Conservation (phyloP, 1,140 invertebrate species). For the Drosophila bocki region DNA sequence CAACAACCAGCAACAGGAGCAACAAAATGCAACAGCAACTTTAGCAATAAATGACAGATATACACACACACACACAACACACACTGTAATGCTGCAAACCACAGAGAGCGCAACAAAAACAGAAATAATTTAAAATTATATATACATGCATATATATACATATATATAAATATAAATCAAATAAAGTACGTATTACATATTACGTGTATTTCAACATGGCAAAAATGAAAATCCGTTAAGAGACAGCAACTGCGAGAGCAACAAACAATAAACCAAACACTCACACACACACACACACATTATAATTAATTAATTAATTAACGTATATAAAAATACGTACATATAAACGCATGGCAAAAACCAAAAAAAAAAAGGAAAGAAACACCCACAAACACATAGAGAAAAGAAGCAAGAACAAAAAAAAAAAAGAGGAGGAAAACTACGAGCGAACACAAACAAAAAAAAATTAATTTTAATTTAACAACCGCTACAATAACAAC, state of each 20-base stretch:
- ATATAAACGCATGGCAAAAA: slow-evolving; percentile 37
- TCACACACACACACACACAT: slow-evolving; percentile 39
- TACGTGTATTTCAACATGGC: slow-evolving; percentile 44
- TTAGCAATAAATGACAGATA: slow-evolving; percentile 52
- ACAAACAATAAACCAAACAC: slow-evolving; percentile 69
- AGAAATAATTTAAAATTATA: slow-evolving; percentile 56
- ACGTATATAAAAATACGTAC: slow-evolving; percentile 54
- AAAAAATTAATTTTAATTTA: slow-evolving; percentile 80
- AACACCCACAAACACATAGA: slow-evolving; percentile 17
- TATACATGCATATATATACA: slow-evolving; percentile 45
- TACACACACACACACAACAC: slow-evolving; percentile 24
- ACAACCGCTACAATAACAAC: slow-evolving; percentile 61
- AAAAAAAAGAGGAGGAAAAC: slow-evolving; percentile 34
- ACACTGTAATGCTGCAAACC: slow-evolving; percentile 64
- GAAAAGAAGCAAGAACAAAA: slow-evolving; percentile 23
- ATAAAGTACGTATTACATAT: slow-evolving; percentile 48
- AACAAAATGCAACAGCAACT: slow-evolving; percentile 54
- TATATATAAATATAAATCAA: slow-evolving; percentile 49
- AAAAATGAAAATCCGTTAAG: slow-evolving; percentile 65
- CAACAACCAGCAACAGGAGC: slow-evolving; percentile 48
- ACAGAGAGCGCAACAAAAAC: slow-evolving; percentile 61
- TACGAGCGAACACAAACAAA: slow-evolving; percentile 64
- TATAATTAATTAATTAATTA: slow-evolving; percentile 79
- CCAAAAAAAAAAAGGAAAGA: not conserved
- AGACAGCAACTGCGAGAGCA: slow-evolving; percentile 52